Evolutionary conservation across 2,797 vertebrate genomes (phyloP).

Genomic region (Cygnus olor): DNA sequence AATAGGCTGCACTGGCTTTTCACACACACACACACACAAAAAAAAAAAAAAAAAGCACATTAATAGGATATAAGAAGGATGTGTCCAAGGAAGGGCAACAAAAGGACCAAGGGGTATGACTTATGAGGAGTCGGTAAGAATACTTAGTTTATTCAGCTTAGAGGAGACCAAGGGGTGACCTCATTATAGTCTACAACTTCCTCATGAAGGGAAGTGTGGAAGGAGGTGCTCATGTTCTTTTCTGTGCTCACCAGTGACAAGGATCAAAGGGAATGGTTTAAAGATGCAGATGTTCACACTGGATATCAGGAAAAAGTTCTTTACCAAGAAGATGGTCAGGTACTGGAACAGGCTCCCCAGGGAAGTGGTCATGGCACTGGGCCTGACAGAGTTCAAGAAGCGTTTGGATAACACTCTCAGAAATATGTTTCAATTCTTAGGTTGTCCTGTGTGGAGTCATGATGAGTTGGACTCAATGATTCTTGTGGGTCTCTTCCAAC

Average conservation of each 20-base stretch:
- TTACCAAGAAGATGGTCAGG: background rate
- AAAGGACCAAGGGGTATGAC: background rate
- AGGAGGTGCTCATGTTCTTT: background rate
- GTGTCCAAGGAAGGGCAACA: background rate
- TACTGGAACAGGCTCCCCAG: background rate
- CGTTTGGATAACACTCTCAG: background rate
- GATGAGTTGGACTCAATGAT: background rate
- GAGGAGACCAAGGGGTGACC: background rate
- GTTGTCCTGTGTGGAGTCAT: background rate
- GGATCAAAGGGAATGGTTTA: background rate
- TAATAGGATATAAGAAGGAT: background rate
- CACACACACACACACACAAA: background rate
- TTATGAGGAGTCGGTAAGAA: background rate
- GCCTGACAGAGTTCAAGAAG: background rate
- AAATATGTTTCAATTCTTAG: background rate
- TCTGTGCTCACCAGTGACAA: background rate
- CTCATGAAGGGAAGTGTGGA: background rate
- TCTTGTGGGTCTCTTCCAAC: background rate
- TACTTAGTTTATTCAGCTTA: background rate
- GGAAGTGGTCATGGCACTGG: background rate
- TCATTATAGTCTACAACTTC: background rate
- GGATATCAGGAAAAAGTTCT: background rate
- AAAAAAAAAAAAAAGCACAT: background rate
- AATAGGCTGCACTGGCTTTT: background rate
- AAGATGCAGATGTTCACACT: background rate